phyloP scores from a whole-genome alignment of 2,797 vertebrate species.

The Semotilus atromaculatus region DNA sequence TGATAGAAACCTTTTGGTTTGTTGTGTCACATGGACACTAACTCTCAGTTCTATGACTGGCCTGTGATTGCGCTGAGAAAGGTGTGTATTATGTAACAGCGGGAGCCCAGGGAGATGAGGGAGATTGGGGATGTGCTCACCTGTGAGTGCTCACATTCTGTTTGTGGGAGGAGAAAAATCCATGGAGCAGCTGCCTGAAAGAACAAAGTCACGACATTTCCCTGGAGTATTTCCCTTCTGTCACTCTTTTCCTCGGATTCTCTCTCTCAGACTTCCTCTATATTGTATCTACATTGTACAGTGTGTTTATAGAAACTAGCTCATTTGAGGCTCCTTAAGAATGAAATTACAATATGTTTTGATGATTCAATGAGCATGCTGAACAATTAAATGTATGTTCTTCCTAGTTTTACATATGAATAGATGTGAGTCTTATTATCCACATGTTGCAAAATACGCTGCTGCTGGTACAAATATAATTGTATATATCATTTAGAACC shows the following conservation, averaged over 20 bases:
- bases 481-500: neutral
- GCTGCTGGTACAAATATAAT: neutral
- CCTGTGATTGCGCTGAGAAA: conserved; percentile 26
- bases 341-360: neutral
- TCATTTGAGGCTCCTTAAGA: neutral
- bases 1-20: neutral
- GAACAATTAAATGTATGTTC: neutral
- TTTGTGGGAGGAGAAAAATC: conserved; percentile 49
- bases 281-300: neutral
- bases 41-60: neutral
- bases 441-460: neutral
- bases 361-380: neutral
- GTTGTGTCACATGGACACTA: neutral
- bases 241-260: conserved; percentile 24
- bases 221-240: conserved; percentile 49
- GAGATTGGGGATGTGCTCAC: conserved; percentile 47
- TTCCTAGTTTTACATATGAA: neutral
- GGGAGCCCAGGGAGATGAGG: conserved; percentile 37
- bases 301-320: conserved; percentile 8
- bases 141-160: conserved; percentile 52
- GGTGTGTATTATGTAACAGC: conserved; percentile 53
- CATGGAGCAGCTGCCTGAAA: conserved; percentile 57
- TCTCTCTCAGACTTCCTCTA: neutral
- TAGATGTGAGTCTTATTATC: neutral
- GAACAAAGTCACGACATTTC: conserved; percentile 61